Conservation (phyloP, 2,113 vertebrate genomes). For the Austrofundulus limnaeus region DNA sequence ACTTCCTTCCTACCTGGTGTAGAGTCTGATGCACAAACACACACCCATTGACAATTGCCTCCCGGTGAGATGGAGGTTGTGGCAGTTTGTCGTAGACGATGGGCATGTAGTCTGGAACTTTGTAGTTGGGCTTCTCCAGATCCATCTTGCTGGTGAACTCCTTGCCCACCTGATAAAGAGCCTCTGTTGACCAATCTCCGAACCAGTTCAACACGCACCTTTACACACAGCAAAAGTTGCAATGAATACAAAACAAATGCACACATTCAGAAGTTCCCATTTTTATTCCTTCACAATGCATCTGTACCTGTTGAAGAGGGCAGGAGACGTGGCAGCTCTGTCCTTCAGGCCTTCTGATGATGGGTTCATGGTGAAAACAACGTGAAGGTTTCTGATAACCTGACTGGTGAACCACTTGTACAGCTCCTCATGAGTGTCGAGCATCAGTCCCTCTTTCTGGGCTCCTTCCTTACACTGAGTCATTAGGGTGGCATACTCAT, state of each 20-base stretch:
- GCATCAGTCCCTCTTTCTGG: conserved; percentile 97
- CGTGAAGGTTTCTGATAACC: conserved; percentile 97
- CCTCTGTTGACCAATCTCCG: conserved; percentile 98
- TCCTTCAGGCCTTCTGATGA: conserved; percentile 99
- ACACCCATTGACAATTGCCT: conserved; percentile 96
- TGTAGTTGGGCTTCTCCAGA: conserved; percentile 96
- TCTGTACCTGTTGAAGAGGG: conserved; percentile 95
- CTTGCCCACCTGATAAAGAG: conserved; percentile 96
- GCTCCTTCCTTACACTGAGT: conserved; percentile 98
- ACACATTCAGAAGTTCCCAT: background rate
- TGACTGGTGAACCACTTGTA: conserved; percentile 99
- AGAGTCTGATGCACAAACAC: conserved; percentile 98
- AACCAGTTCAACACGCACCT: conserved; percentile 99
- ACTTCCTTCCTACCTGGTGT: conserved; percentile 85
- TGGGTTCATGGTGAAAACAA: conserved; percentile 99
- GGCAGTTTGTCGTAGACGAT: conserved; percentile 94
- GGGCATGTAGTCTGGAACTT: conserved; percentile 98
- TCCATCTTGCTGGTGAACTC: conserved; percentile 99
- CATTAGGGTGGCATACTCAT: conserved; percentile 97
- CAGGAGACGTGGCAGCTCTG: conserved; percentile 95
- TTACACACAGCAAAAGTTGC: background rate
- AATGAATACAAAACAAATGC: background rate
- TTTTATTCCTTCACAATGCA: background rate
- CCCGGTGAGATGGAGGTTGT: conserved; percentile 90
- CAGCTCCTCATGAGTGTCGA: conserved; percentile 96